Evolutionary conservation across 2,113 vertebrate genomes (phyloP).

Genomic region (Hypocryptadius cinnamomeus): DNA sequence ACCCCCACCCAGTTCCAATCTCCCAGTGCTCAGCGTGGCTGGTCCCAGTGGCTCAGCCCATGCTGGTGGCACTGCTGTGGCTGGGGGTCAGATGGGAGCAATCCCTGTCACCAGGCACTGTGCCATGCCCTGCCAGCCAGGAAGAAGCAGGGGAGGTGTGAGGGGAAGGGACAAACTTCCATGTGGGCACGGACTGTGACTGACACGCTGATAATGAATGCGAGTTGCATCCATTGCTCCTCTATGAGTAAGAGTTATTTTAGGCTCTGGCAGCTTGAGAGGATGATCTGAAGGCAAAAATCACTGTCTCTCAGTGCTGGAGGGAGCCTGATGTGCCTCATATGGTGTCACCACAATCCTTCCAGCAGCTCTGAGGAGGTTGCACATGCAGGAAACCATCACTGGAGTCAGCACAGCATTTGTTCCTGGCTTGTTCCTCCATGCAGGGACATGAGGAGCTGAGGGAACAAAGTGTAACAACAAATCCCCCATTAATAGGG

Average conservation of each 20-base stretch:
- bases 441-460: not conserved
- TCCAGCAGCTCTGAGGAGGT: not conserved
- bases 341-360: not conserved
- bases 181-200: not conserved
- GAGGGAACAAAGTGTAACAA: not conserved
- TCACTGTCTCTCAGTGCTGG: not conserved
- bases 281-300: slow-evolving; percentile 10
- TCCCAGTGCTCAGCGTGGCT: accelerated
- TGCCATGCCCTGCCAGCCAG: not conserved
- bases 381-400: not conserved
- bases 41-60: accelerated
- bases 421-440: not conserved
- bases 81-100: not conserved
- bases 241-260: not conserved
- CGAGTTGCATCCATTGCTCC: not conserved
- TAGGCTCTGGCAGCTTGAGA: not conserved
- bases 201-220: not conserved
- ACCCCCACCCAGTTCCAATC: not conserved
- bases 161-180: not conserved
- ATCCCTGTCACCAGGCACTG: not conserved
- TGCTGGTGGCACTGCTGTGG: not conserved
- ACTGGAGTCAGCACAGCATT: not conserved
- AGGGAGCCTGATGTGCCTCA: not conserved
- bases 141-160: not conserved
- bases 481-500: not conserved